These are phyloP conservation scores for Eumerus sabulonum DNA, from an alignment of 2,888 invertebrate genomes.

Conservation along the genomic window DNA sequence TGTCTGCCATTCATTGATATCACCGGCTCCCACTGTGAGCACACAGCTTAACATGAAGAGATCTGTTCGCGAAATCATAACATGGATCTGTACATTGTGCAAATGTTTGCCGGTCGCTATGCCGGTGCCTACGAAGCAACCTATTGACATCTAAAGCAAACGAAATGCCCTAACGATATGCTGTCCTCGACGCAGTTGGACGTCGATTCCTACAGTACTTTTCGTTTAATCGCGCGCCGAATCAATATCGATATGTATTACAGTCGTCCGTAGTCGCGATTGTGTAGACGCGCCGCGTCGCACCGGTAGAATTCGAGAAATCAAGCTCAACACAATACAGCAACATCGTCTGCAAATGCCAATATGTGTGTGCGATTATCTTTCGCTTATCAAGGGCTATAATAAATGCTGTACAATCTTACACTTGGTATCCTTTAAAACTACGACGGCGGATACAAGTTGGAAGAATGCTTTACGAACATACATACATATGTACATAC, in stretches of 20 bases:
- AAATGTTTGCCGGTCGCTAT: conserved; percentile 68
- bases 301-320: conserved; percentile 53
- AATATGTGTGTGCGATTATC: conserved; percentile 68
- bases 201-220: conserved; percentile 69
- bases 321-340: conserved; percentile 52
- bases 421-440: conserved; percentile 69
- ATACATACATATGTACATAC: too few relatives aligned
- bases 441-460: conserved; percentile 59
- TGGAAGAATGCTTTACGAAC: conserved; percentile 59
- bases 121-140: conserved; percentile 66
- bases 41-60: conserved; percentile 70
- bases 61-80: conserved; percentile 72
- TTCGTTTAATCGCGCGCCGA: conserved; percentile 63
- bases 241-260: conserved; percentile 69
- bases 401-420: conserved; percentile 68
- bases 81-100: conserved; percentile 71
- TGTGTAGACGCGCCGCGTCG: conserved; percentile 46
- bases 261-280: conserved; percentile 40
- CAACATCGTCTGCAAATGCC: conserved; percentile 64
- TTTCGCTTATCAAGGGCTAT: conserved; percentile 65
- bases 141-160: conserved; percentile 64
- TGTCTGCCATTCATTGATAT: conserved; percentile 65
- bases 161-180: conserved; percentile 55
- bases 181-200: conserved; percentile 69
- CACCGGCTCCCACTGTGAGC: conserved; percentile 68